These are phyloP conservation scores for Caenorhabditis remanei DNA, from an alignment of 1,140 invertebrate species.

Conservation along the genomic window DNA sequence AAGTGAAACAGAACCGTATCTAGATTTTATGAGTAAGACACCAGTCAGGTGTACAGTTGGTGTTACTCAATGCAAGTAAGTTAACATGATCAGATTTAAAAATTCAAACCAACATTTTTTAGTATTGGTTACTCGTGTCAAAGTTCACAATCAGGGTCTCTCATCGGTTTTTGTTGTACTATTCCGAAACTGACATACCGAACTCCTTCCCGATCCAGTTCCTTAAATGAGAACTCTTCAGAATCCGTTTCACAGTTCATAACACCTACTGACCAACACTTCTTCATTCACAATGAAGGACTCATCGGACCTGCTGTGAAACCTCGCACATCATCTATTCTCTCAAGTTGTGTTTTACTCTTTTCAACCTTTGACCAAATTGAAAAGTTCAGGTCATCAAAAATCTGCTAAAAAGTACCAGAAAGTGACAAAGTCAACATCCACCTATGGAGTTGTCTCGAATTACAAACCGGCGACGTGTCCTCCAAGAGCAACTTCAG, in stretches of 20 bases:
- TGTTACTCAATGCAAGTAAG: constrained; percentile 50
- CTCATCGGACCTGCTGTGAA: not conserved
- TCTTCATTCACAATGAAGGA: constrained; percentile 40
- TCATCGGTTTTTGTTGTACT: constrained; percentile 56
- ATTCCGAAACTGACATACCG: constrained; percentile 23
- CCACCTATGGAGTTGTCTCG: constrained; percentile 43
- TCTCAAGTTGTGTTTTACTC: constrained; percentile 33
- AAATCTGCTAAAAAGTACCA: constrained; percentile 24
- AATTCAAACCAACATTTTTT: not conserved
- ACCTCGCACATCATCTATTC: not conserved
- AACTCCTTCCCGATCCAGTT: not conserved
- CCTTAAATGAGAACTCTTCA: not conserved
- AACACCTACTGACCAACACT: not conserved
- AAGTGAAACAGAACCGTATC: constrained; percentile 1
- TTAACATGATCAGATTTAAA: not conserved
- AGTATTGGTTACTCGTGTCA: constrained; percentile 51
- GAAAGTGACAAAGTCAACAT: constrained; percentile 39
- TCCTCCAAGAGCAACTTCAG: constrained; percentile 21
- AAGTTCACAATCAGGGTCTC: constrained; percentile 43
- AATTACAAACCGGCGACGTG: constrained; percentile 46
- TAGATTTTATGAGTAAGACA: not conserved
- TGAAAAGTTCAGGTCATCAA: constrained; percentile 21
- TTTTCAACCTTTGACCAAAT: constrained; percentile 23
- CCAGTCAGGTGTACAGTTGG: constrained; percentile 53
- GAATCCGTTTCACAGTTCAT: not conserved